Conservation (phyloP, 2,797 vertebrate species). For the Sebastes jordani region DNA sequence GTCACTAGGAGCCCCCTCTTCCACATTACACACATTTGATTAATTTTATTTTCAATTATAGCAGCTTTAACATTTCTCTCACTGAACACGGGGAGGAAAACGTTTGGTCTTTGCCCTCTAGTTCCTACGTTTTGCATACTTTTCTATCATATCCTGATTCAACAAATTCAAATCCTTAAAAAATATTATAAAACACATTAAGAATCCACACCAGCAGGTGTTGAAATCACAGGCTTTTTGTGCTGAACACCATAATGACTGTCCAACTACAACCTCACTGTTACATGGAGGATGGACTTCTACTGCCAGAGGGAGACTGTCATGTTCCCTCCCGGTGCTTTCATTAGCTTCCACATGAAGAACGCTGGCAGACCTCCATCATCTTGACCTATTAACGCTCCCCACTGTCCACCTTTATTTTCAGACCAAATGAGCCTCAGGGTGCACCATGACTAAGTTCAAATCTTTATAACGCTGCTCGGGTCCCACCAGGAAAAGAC, state of each 20-base stretch:
- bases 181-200: neutral
- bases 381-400: neutral
- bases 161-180: neutral
- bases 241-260: neutral
- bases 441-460: neutral
- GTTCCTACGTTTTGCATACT: neutral
- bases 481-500: neutral
- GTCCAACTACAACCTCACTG: neutral
- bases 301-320: neutral
- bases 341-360: neutral
- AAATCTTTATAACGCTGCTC: neutral
- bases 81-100: neutral
- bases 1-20: neutral
- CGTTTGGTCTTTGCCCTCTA: neutral
- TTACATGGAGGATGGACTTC: neutral
- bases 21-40: neutral
- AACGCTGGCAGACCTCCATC: neutral
- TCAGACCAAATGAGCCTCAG: slow-evolving; percentile 32
- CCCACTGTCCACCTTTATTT: neutral
- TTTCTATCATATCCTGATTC: neutral
- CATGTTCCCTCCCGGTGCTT: neutral
- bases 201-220: neutral
- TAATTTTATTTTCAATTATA: neutral
- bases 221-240: neutral
- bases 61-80: neutral